These are phyloP conservation scores for Drosophila paulistorum DNA, from an alignment of 1,140 invertebrate genomes.

Conservation along the genomic window DNA sequence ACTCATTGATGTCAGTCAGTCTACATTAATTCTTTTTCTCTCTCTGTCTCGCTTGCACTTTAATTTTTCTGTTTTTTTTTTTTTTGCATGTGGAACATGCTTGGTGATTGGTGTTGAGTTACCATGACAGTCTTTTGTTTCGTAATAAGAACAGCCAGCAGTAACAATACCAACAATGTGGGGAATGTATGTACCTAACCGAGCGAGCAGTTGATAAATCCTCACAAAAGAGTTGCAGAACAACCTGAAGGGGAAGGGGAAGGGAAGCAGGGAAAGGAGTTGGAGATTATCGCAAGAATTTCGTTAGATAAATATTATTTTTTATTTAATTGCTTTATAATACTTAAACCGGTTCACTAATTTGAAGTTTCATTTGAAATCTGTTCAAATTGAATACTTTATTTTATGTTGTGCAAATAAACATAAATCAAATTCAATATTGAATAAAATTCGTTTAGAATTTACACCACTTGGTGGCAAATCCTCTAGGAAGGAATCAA, in stretches of 20 bases:
- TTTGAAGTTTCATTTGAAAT: too few relatives aligned
- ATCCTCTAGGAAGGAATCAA: too few relatives aligned
- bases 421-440: too few relatives aligned
- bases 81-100: slow-evolving; percentile 42
- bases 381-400: too few relatives aligned
- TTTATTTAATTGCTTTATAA: too few relatives aligned
- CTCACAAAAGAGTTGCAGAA: background rate
- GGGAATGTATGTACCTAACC: background rate
- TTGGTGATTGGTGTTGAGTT: slow-evolving; percentile 71
- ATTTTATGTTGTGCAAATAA: too few relatives aligned
- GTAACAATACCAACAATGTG: background rate
- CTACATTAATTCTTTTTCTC: slow-evolving; percentile 54
- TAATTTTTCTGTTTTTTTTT: slow-evolving; percentile 30
- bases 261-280: too few relatives aligned
- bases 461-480: too few relatives aligned
- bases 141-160: slow-evolving; percentile 6
- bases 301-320: background rate
- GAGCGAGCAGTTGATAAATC: background rate
- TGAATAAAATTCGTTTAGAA: too few relatives aligned
- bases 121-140: slow-evolving; percentile 64
- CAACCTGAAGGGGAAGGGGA: too few relatives aligned
- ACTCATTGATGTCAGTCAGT: slow-evolving; percentile 72
- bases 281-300: background rate
- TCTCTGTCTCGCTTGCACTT: slow-evolving; percentile 21
- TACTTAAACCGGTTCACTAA: too few relatives aligned